Evolutionary conservation across 1,140 invertebrate species (phyloP).

Genomic region (Babylonia areolata): DNA sequence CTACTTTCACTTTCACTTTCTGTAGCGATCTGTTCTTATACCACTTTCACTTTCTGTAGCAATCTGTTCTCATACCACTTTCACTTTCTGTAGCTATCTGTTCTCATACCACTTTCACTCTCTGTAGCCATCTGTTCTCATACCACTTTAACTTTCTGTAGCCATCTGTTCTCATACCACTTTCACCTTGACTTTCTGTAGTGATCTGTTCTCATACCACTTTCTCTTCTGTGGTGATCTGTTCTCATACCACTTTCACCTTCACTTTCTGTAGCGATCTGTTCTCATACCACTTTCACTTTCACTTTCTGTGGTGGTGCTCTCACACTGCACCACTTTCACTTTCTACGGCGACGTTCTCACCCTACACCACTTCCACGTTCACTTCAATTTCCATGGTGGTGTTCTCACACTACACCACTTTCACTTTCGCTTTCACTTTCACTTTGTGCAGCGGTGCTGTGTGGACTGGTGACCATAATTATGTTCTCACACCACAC

Average conservation of each 20-base stretch:
- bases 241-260: neutral
- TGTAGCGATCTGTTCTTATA: no score
- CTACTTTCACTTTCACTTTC: no score
- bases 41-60: no score
- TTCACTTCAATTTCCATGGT: no score
- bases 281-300: neutral
- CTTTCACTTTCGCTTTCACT: neutral
- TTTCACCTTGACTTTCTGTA: neutral
- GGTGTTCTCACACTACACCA: no score
- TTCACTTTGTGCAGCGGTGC: conserved; percentile 42
- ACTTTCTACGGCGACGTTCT: neutral
- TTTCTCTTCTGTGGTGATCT: neutral
- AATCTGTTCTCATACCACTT: neutral
- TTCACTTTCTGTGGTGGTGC: neutral
- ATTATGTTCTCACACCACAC: neutral
- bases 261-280: no score
- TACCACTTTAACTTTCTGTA: neutral
- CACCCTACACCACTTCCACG: neutral
- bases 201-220: neutral
- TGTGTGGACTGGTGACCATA: conserved; percentile 67
- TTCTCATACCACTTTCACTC: neutral
- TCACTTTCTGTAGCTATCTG: neutral
- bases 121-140: neutral
- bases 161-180: neutral
- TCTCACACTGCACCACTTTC: neutral